These are phyloP conservation scores for Liparis tanakae DNA, from an alignment of 2,797 vertebrate species.

Conservation along the genomic window DNA sequence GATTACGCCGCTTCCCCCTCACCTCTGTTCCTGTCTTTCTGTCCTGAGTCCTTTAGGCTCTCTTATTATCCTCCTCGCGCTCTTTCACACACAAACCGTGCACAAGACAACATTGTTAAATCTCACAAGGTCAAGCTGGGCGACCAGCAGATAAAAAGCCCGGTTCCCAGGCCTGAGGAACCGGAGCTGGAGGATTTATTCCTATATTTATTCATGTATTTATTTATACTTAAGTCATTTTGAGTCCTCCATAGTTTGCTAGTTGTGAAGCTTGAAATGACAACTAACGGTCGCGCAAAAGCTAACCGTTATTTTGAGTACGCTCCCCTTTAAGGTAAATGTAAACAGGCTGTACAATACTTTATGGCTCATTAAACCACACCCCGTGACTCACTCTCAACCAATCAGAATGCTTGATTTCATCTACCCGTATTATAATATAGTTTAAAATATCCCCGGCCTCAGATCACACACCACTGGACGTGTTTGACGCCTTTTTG, in stretches of 20 bases:
- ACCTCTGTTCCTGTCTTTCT: slow-evolving; percentile 39
- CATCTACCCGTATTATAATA: too few species aligned
- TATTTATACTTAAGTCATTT: too few species aligned
- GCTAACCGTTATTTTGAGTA: too few species aligned
- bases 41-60: slow-evolving; percentile 15
- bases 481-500: neutral
- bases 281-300: too few species aligned
- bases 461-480: neutral
- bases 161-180: slow-evolving; percentile 79
- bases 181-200: slow-evolving; percentile 63
- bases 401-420: too few species aligned
- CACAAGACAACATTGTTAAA: slow-evolving; percentile 82
- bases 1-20: neutral
- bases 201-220: too few species aligned
- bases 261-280: too few species aligned
- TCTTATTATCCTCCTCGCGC: slow-evolving; percentile 51
- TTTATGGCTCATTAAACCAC: too few species aligned
- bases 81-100: slow-evolving; percentile 73
- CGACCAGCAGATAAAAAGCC: slow-evolving; percentile 80
- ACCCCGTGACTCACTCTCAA: too few species aligned
- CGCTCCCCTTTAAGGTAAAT: too few species aligned
- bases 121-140: slow-evolving; percentile 83
- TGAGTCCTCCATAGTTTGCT: too few species aligned
- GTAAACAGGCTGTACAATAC: too few species aligned
- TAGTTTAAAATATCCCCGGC: slow-evolving; percentile 7